These are phyloP conservation scores for Geotrupes spiniger DNA, from an alignment of 2,888 invertebrate genomes.

Conservation along the genomic window DNA sequence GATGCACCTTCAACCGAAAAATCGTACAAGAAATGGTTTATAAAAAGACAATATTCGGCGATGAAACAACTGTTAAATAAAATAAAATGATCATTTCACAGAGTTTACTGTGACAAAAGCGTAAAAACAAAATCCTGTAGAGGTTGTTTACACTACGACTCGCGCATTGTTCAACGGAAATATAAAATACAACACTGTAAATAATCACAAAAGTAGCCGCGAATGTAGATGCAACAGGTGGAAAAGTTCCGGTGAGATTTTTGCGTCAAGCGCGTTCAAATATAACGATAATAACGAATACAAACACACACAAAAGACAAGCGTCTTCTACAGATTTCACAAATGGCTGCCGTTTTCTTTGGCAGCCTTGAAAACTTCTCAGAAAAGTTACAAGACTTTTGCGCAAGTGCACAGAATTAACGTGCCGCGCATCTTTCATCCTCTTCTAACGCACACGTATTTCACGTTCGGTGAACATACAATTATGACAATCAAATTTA, in stretches of 20 bases:
- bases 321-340: slow-evolving; percentile 45
- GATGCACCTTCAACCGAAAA: not conserved
- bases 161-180: slow-evolving; percentile 29
- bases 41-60: no score
- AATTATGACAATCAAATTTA: slow-evolving; percentile 3
- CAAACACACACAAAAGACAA: slow-evolving; percentile 31
- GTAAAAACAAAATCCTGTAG: slow-evolving; percentile 14
- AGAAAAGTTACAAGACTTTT: slow-evolving; percentile 46
- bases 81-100: slow-evolving; percentile 17
- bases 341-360: slow-evolving; percentile 43
- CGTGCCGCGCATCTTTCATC: slow-evolving; percentile 22
- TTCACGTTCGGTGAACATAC: not conserved
- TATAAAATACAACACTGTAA: slow-evolving; percentile 19
- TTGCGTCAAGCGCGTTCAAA: slow-evolving; percentile 14
- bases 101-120: slow-evolving; percentile 21
- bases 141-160: slow-evolving; percentile 44
- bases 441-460: slow-evolving; percentile 23
- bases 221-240: slow-evolving; percentile 28
- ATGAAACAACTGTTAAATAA: slow-evolving; percentile 24
- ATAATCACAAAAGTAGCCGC: slow-evolving; percentile 15
- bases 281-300: slow-evolving; percentile 4
- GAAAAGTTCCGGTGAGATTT: slow-evolving; percentile 19
- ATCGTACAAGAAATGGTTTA: no score
- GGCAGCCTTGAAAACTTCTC: slow-evolving; percentile 49
- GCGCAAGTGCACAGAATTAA: slow-evolving; percentile 35